These are phyloP conservation scores for Dioctria rufipes DNA, from an alignment of 2,888 invertebrate species.

Conservation along the genomic window DNA sequence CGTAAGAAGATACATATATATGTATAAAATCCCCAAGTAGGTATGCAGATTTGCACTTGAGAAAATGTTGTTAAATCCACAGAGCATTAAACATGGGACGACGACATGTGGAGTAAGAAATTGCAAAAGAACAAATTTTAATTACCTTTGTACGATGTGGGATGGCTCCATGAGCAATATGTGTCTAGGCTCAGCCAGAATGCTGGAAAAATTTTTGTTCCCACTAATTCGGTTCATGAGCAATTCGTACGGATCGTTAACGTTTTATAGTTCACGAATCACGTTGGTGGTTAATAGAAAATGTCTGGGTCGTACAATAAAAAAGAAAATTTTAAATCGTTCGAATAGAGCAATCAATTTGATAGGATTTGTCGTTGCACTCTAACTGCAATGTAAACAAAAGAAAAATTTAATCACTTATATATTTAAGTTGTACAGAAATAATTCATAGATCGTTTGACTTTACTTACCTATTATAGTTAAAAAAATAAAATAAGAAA, in stretches of 20 bases:
- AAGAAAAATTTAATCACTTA: background rate
- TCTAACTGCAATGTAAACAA: background rate
- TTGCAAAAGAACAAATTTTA: conserved; percentile 41
- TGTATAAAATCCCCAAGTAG: conserved; percentile 31
- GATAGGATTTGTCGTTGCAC: conserved; percentile 1
- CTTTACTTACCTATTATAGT: too few relatives aligned
- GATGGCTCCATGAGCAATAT: conserved; percentile 7
- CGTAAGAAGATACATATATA: conserved; percentile 6
- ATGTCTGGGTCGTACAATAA: background rate
- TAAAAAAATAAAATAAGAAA: too few relatives aligned
- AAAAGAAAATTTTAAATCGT: background rate
- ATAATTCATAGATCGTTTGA: too few relatives aligned
- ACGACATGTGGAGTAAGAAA: conserved; percentile 49
- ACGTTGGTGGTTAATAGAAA: conserved; percentile 25
- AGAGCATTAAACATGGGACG: conserved; percentile 13
- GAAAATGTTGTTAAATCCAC: background rate
- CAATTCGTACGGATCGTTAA: conserved; percentile 11
- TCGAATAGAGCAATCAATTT: background rate
- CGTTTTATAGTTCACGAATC: conserved; percentile 32
- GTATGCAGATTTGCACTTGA: conserved; percentile 7
- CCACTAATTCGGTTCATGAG: background rate
- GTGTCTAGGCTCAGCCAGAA: background rate
- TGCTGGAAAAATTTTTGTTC: background rate
- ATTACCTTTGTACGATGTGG: conserved; percentile 42
- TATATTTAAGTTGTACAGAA: too few relatives aligned